These are phyloP conservation scores for Charanyca ferruginea DNA, from an alignment of 2,888 invertebrate species.

Conservation along the genomic window DNA sequence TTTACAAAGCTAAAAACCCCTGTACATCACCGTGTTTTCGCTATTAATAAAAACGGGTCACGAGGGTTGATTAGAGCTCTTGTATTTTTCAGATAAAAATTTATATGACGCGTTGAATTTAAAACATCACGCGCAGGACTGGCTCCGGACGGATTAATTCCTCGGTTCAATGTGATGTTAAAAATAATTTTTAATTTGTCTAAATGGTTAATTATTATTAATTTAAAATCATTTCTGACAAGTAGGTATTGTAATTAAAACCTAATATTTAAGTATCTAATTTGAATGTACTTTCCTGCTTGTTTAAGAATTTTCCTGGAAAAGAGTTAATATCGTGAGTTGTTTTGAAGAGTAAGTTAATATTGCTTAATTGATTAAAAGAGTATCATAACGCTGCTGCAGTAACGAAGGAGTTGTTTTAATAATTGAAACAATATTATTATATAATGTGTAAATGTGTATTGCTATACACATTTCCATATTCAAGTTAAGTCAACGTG, in stretches of 20 bases:
- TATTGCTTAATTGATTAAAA: background rate
- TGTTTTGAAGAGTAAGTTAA: slow-evolving; percentile 1
- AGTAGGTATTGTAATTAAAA: background rate
- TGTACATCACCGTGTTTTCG: slow-evolving; percentile 41
- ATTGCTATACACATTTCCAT: too few relatives aligned
- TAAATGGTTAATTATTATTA: background rate
- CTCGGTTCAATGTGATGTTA: slow-evolving; percentile 2
- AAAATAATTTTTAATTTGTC: slow-evolving; percentile 3
- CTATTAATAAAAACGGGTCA: slow-evolving; percentile 61
- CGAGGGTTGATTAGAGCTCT: slow-evolving; percentile 60
- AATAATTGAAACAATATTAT: background rate
- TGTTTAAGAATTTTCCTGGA: background rate
- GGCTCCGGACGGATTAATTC: slow-evolving; percentile 17
- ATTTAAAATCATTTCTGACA: background rate
- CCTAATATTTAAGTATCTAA: too few relatives aligned
- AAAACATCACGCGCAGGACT: slow-evolving; percentile 26
- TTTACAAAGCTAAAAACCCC: slow-evolving; percentile 46
- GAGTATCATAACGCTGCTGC: background rate
- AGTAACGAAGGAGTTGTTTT: background rate
- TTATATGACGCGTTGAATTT: slow-evolving; percentile 34
- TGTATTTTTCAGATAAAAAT: slow-evolving; percentile 46
- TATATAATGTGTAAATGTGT: background rate
- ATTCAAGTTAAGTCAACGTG: background rate
- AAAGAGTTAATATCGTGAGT: background rate
- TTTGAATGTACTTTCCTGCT: background rate